phyloP scores from a whole-genome alignment of 2,113 vertebrate species.

The Eretmochelys imbricata region DNA sequence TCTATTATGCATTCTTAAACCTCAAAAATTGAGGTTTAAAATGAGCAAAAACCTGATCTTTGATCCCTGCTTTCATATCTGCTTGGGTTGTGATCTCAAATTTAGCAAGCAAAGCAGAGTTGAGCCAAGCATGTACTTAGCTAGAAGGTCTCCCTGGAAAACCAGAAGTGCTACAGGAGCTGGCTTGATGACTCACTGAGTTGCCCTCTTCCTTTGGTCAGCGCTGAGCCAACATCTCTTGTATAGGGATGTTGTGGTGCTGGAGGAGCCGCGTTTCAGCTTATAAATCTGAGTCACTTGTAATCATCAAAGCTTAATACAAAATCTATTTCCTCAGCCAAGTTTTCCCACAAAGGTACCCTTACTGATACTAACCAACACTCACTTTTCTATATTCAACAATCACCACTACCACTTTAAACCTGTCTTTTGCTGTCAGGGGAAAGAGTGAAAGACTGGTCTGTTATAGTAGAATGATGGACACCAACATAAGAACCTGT shows the following conservation, averaged over 20 bases:
- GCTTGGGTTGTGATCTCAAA: neutral
- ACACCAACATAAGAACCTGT: neutral
- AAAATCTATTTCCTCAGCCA: neutral
- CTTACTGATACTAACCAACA: neutral
- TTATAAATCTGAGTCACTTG: neutral
- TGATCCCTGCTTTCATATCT: neutral
- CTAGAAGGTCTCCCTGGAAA: neutral
- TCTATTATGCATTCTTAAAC: neutral
- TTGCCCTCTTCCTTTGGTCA: neutral
- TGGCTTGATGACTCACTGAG: neutral
- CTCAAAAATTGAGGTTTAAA: neutral
- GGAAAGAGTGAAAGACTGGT: neutral
- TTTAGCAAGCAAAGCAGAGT: neutral
- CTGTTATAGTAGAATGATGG: neutral
- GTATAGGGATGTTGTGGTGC: neutral
- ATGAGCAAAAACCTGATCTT: neutral
- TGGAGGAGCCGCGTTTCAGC: neutral
- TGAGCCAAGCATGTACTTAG: neutral
- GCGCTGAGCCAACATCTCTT: neutral
- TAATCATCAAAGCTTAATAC: neutral
- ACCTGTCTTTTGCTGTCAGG: neutral
- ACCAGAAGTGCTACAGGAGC: neutral
- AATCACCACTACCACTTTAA: neutral
- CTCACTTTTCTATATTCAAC: neutral
- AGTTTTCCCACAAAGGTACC: neutral